Evolutionary conservation across 2,797 vertebrate species (phyloP), one percentile per base, ranked within the genome.

Genomic region (Eleutherodactylus coqui): DNA sequence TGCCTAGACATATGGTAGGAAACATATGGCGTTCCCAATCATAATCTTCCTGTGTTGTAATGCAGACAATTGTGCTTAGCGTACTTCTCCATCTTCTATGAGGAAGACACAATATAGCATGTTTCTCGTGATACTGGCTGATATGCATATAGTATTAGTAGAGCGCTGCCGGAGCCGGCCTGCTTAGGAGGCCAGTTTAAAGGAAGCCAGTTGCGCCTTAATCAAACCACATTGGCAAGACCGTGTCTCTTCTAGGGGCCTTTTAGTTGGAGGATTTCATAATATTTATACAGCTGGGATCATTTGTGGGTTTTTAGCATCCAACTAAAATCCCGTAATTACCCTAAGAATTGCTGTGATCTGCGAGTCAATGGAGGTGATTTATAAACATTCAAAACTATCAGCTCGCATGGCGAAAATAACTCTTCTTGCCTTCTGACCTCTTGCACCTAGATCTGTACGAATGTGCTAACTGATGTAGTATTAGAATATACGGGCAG

Each of bases 241-340:
- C 2, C 27, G 13, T 43, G 43, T 24, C n/a, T 47, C 72, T 29
- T 49, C 16, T 49, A 49, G 43, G 43, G 45, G 43, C 43, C 27
- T 29, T 49, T 75, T 49, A 29, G 72, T 13, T 27, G 45, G 14
- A 75, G 27, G 27, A 75, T 49, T 47, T 49, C 13, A 75, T 29
- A 75, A 75, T 75, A 75, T 75, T 75, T 75, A 45, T 47, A 75
- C 72, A 75, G 72, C 72, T 75, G 72, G 5, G 72, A 47, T 49
- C 72, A 32, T 49, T 75, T 75, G 43, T 32, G 45, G 45, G 43
- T 49, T 75, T 49, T 75, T 32, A 49, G n/a, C 45, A 49, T 75
- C 45, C 27, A 49, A 75, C 43, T 75, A 75, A 75, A 75, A 47
- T 49, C 45, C 27, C 49, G 41, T 41, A 75, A 75, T 75, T 75